These are phyloP conservation scores for Agapornis canus DNA, from an alignment of 2,797 vertebrate genomes.

Conservation along the genomic window DNA sequence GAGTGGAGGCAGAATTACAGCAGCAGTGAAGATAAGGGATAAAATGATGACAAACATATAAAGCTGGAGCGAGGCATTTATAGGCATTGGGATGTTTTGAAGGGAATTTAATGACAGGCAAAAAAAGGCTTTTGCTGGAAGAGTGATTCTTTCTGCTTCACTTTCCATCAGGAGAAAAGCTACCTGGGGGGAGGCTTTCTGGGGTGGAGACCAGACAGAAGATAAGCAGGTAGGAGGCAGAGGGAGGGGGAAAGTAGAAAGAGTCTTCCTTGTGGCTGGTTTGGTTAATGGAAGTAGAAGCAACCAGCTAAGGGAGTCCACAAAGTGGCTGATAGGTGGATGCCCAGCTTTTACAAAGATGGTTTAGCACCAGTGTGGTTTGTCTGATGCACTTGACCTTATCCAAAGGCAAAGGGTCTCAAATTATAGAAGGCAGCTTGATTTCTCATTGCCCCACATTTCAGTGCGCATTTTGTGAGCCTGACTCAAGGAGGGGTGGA, in stretches of 20 bases:
- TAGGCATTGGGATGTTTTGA: background rate
- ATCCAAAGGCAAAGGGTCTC: background rate
- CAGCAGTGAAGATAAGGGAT: background rate
- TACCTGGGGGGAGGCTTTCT: background rate
- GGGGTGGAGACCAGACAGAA: background rate
- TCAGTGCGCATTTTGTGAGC: background rate
- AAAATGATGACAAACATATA: background rate
- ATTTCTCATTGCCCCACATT: background rate
- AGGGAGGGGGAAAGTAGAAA: background rate
- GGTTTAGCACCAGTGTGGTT: background rate
- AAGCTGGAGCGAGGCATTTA: background rate
- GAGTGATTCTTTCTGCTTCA: background rate
- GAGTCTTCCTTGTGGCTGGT: background rate
- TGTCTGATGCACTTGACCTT: background rate
- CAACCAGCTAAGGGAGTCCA: background rate
- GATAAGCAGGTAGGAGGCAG: background rate
- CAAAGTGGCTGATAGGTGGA: background rate
- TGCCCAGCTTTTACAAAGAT: background rate
- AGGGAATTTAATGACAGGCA: background rate
- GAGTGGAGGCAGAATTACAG: background rate
- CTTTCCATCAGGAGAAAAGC: background rate
- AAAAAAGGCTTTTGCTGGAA: background rate
- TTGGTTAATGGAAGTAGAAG: background rate
- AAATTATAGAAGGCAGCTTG: background rate
- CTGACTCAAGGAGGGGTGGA: background rate